A percentile compares a stretch with the other conserved stretches of the same genome.
phyloP scores from a whole-genome alignment of 1,140 invertebrate genomes.

The Hormaphis cornu region DNA sequence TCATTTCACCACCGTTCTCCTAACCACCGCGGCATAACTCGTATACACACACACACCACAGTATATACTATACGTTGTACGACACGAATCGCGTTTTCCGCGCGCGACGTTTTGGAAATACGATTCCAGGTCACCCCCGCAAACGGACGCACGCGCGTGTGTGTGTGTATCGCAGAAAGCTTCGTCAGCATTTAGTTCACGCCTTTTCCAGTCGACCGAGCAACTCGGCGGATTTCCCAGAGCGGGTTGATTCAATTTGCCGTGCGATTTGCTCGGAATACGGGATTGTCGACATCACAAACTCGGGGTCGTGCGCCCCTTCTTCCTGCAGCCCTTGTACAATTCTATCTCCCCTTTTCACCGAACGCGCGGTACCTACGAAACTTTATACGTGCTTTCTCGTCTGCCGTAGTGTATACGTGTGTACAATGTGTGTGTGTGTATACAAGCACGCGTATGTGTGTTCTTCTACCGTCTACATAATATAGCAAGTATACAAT shows the following conservation, averaged over 20 bases:
- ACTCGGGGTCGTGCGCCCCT: constrained; percentile 13
- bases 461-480: too few relatives aligned
- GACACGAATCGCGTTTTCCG: background rate
- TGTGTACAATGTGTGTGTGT: background rate
- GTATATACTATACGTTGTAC: too few relatives aligned
- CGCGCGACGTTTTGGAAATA: background rate
- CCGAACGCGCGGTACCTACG: background rate
- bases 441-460: background rate
- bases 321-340: too few relatives aligned
- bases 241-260: constrained; percentile 31
- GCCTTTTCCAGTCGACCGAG: constrained; percentile 30
- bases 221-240: constrained; percentile 30
- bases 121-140: background rate
- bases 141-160: background rate
- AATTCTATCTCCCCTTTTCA: background rate
- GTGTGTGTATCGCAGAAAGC: background rate
- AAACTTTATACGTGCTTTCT: constrained; percentile 9
- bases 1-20: too few relatives aligned
- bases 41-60: too few relatives aligned
- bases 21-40: too few relatives aligned
- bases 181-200: constrained; percentile 31
- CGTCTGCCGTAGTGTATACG: background rate
- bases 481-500: too few relatives aligned
- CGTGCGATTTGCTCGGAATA: constrained; percentile 30
- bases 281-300: constrained; percentile 26